A percentile compares a stretch with the other conserved stretches of the same genome.
Conservation (phyloP, 2,888 invertebrate genomes). For the Automeris io region DNA sequence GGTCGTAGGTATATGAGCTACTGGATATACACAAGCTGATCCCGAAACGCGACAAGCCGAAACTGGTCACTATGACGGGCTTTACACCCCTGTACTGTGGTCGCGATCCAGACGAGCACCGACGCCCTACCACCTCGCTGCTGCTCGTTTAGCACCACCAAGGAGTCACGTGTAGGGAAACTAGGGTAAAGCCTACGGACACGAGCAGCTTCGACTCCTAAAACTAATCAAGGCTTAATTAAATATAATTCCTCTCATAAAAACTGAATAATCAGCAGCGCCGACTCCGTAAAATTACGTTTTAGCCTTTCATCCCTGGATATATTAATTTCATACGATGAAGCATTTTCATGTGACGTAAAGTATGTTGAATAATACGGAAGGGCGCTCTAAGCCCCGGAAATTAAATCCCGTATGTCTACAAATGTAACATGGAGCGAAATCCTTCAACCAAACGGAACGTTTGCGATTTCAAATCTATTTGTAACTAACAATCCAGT, state of each 20-base stretch:
- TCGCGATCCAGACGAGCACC: too few relatives aligned
- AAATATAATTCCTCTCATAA: neutral
- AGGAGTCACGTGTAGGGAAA: neutral
- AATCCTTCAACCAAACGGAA: constrained; percentile 15
- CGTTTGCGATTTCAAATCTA: neutral
- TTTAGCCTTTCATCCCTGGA: too few relatives aligned
- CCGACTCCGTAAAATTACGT: too few relatives aligned
- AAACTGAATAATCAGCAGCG: neutral
- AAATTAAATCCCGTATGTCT: constrained; percentile 16
- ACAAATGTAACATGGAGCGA: constrained; percentile 11
- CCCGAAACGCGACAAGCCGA: too few relatives aligned
- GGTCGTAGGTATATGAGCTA: too few relatives aligned
- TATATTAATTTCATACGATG: neutral
- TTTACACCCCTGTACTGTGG: too few relatives aligned
- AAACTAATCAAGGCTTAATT: neutral
- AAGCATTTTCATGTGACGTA: neutral
- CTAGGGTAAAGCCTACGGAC: neutral
- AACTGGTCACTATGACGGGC: too few relatives aligned
- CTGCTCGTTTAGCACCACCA: too few relatives aligned
- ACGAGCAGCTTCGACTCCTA: neutral
- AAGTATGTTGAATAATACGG: neutral
- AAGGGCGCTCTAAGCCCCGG: constrained; percentile 5
- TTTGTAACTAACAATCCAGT: too few relatives aligned
- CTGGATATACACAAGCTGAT: too few relatives aligned
- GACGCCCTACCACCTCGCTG: too few relatives aligned